A percentile compares a stretch with the other conserved stretches of the same genome.
Conservation (phyloP, 2,888 invertebrate species). For the Dioctria rufipes region DNA sequence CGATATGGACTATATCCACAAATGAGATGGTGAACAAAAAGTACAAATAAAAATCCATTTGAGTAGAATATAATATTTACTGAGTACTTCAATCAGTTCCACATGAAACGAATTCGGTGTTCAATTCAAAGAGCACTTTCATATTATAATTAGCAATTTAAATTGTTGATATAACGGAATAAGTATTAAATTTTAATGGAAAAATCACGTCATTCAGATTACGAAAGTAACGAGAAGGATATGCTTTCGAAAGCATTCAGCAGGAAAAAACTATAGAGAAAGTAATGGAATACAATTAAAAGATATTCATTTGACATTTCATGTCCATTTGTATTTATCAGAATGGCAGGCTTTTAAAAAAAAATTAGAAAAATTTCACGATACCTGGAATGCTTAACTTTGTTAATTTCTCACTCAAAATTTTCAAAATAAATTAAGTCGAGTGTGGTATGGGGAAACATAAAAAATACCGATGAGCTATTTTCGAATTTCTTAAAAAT, state of each 20-base stretch:
- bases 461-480: no score
- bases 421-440: no score
- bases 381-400: no score
- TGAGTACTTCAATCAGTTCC: conserved; percentile 28
- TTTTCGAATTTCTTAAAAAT: no score
- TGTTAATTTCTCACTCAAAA: no score
- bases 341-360: no score
- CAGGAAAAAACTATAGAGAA: background rate
- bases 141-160: conserved; percentile 42
- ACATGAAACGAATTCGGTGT: conserved; percentile 34
- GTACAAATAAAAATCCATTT: conserved; percentile 16
- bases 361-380: no score
- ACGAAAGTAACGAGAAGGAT: background rate
- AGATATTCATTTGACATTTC: no score
- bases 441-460: no score
- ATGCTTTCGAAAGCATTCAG: background rate
- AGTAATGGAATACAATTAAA: no score
- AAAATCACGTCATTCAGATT: conserved; percentile 2
- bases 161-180: conserved; percentile 30
- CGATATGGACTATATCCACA: background rate
- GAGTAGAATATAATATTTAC: conserved; percentile 36
- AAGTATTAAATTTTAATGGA: conserved; percentile 44
- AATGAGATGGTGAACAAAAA: background rate
- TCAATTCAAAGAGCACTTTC: conserved; percentile 22
- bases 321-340: no score